Conservation (phyloP, 53 echinoderm and acorn worm genomes). For the Echinometra lucunter region DNA sequence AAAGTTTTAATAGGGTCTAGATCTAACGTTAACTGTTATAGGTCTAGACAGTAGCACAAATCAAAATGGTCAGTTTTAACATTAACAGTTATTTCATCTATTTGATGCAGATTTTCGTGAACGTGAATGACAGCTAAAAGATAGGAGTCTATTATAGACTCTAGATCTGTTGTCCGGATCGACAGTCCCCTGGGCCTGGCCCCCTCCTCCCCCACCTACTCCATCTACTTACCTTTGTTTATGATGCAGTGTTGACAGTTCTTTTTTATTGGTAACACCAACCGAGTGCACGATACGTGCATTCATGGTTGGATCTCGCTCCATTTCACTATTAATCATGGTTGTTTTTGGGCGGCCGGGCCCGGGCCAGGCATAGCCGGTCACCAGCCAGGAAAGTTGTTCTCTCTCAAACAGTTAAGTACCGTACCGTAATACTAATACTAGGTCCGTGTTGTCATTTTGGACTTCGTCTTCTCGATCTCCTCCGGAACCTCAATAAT, state of each 20-base stretch:
- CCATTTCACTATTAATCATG: constrained; percentile 36
- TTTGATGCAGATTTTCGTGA: too few relatives aligned
- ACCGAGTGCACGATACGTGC: constrained; percentile 88
- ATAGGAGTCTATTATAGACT: too few relatives aligned
- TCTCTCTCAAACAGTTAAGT: background rate
- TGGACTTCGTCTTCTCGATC: background rate
- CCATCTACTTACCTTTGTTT: constrained; percentile 70
- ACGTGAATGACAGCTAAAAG: too few relatives aligned
- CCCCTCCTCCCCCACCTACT: too few relatives aligned
- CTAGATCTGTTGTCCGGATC: too few relatives aligned
- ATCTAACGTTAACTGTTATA: too few relatives aligned
- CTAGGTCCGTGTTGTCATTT: background rate
- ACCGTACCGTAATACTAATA: background rate
- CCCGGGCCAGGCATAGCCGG: background rate
- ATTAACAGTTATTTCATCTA: too few relatives aligned
- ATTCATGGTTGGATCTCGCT: constrained; percentile 93
- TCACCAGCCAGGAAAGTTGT: too few relatives aligned
- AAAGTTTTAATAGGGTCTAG: too few relatives aligned
- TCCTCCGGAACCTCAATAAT: too few relatives aligned
- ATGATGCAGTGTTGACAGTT: constrained; percentile 77
- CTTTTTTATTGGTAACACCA: constrained; percentile 94
- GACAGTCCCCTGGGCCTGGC: background rate
- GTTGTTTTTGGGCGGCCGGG: background rate
- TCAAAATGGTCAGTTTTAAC: too few relatives aligned
- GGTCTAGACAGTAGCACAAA: too few relatives aligned